Percentiles rank a stretch among this genome's conserved stretches.
Conservation (phyloP, 2,888 invertebrate genomes). For the Meiosimyza platycephala region DNA sequence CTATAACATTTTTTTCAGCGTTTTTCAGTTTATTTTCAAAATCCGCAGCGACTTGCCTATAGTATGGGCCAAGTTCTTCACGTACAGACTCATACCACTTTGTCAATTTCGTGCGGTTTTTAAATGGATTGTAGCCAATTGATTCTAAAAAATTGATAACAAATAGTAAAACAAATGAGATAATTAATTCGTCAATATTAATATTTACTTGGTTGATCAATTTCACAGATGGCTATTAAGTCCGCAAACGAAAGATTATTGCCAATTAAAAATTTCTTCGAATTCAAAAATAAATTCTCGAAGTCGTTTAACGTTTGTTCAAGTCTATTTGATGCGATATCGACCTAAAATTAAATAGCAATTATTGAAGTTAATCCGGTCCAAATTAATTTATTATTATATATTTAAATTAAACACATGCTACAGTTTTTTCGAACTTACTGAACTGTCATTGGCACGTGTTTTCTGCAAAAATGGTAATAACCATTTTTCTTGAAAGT, state of each 20-base stretch:
- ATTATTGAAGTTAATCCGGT: not conserved
- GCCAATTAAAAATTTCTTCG: slow-evolving; percentile 71
- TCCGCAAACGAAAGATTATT: slow-evolving; percentile 78
- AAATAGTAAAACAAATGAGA: not conserved
- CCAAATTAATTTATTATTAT: not conserved
- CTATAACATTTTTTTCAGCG: slow-evolving; percentile 42
- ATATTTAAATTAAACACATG: too few relatives aligned
- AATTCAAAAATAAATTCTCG: slow-evolving; percentile 69
- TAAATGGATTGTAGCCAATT: slow-evolving; percentile 74
- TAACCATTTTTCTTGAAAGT: slow-evolving; percentile 71
- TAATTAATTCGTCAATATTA: not conserved
- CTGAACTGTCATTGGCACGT: slow-evolving; percentile 66
- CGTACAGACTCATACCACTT: slow-evolving; percentile 76
- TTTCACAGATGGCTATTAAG: slow-evolving; percentile 78
- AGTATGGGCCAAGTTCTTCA: slow-evolving; percentile 72
- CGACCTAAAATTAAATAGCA: slow-evolving; percentile 48
- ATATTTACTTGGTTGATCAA: slow-evolving; percentile 80
- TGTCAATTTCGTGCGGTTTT: slow-evolving; percentile 71
- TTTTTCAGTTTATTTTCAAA: slow-evolving; percentile 58
- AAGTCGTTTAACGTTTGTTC: slow-evolving; percentile 71
- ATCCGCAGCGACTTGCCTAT: slow-evolving; percentile 71
- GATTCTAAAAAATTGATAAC: slow-evolving; percentile 69
- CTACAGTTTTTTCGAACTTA: slow-evolving; percentile 48
- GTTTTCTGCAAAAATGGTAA: slow-evolving; percentile 70
- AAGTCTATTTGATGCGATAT: slow-evolving; percentile 67